phyloP scores from a whole-genome alignment of 2,797 vertebrate genomes.

The Leucoraja ocellata region DNA sequence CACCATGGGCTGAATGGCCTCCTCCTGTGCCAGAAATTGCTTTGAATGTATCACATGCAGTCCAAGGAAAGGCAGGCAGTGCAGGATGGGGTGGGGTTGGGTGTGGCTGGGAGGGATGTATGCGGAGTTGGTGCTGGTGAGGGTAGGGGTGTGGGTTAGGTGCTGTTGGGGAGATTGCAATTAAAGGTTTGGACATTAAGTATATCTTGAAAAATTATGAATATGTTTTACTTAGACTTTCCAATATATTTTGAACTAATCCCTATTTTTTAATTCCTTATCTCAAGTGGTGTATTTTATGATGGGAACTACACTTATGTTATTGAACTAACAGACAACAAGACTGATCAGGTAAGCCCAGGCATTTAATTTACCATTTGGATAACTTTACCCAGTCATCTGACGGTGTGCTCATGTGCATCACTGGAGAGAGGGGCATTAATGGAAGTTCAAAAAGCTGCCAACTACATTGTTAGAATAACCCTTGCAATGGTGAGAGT shows the following conservation, averaged over 20 bases:
- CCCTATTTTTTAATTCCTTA: neutral
- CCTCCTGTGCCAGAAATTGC: too few species aligned
- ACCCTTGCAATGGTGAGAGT: neutral
- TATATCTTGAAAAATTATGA: neutral
- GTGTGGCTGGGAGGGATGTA: too few species aligned
- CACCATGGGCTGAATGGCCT: too few species aligned
- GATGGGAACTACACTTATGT: slow-evolving; percentile 76
- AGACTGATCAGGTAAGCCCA: slow-evolving; percentile 53
- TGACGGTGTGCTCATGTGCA: neutral
- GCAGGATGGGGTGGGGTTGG: too few species aligned
- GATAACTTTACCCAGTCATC: neutral
- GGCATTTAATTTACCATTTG: neutral
- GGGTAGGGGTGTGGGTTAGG: too few species aligned
- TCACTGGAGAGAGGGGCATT: neutral
- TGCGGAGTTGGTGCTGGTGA: too few species aligned
- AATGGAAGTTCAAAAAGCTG: neutral
- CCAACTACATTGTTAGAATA: neutral
- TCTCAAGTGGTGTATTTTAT: slow-evolving; percentile 77
- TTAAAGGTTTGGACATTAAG: neutral
- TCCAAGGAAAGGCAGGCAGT: too few species aligned
- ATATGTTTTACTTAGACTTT: neutral
- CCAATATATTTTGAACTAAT: neutral
- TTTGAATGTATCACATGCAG: too few species aligned
- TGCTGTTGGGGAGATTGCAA: too few species aligned
- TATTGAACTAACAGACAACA: slow-evolving; percentile 63